Percentiles rank a stretch among this genome's conserved stretches.
Conservation (phyloP, 2,797 vertebrate species). For the Myoxocephalus aenaeus region DNA sequence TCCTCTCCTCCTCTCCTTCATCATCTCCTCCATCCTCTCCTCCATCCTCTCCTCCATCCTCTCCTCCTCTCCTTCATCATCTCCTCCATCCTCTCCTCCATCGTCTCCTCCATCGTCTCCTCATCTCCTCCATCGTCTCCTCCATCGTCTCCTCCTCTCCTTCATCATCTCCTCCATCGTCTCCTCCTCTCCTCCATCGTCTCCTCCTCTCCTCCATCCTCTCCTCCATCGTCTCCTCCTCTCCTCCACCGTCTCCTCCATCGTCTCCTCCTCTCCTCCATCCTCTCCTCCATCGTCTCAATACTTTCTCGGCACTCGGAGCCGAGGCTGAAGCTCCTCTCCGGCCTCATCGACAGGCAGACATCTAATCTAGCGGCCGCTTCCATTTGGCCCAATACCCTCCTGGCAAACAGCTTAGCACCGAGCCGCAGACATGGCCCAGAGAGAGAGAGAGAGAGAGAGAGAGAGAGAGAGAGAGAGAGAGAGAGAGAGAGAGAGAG, state of each 20-base stretch:
- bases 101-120: background rate
- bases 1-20: too few species aligned
- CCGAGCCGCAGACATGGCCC: conserved; percentile 72
- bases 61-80: too few species aligned
- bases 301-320: conserved; percentile 28
- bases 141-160: too few species aligned
- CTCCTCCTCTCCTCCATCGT: too few species aligned
- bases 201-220: too few species aligned
- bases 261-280: background rate
- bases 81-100: too few species aligned
- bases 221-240: too few species aligned
- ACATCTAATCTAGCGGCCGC: conserved; percentile 72
- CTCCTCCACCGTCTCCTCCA: too few species aligned
- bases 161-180: too few species aligned
- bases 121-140: conserved; percentile 12
- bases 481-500: conserved; percentile 22
- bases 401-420: conserved; percentile 75
- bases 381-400: conserved; percentile 77
- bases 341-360: conserved; percentile 67
- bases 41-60: too few species aligned
- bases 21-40: too few species aligned
- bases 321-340: conserved; percentile 56
- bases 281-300: background rate
- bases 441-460: background rate
- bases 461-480: background rate